A percentile compares a stretch with the other conserved stretches of the same genome.
Evolutionary conservation across 2,797 vertebrate species (phyloP).

Genomic region (Ceryle rudis): DNA sequence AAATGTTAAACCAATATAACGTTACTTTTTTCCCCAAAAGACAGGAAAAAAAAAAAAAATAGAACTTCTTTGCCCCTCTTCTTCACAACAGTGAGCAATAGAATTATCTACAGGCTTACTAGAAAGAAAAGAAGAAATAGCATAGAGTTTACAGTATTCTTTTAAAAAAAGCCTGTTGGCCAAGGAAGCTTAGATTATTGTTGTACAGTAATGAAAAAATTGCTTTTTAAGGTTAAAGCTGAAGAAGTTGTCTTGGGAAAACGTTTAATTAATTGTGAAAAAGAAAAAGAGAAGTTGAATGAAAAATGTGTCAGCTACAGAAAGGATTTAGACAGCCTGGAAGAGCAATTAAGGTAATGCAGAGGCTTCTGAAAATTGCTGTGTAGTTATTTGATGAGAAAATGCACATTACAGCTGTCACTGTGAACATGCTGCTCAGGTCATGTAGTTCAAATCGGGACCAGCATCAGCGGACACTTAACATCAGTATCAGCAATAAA

Average conservation of each 20-base stretch:
- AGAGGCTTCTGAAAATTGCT: neutral
- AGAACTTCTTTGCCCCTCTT: neutral
- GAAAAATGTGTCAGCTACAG: constrained; percentile 76
- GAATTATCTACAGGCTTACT: neutral
- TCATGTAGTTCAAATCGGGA: fast-evolving
- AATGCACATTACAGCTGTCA: neutral
- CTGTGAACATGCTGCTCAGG: neutral
- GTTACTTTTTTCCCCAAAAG: neutral
- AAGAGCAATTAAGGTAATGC: constrained; percentile 79
- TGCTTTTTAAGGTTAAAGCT: constrained; percentile 78
- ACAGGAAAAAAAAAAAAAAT: neutral
- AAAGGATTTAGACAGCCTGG: constrained; percentile 73
- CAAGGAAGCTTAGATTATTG: neutral
- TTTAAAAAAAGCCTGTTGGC: neutral
- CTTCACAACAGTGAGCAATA: neutral
- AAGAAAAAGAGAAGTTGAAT: constrained; percentile 76
- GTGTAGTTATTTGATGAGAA: neutral
- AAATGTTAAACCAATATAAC: neutral
- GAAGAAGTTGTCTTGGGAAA: constrained; percentile 75
- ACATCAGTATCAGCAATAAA: neutral
- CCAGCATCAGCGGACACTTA: neutral
- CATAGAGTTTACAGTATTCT: neutral
- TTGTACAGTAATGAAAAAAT: constrained; percentile 29
- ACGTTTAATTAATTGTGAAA: constrained; percentile 75
- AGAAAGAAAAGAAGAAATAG: neutral